Evolutionary conservation across 1,140 invertebrate genomes (phyloP), one percentile per base, ranked within the genome.

Genomic region (Araneus ventricosus): DNA sequence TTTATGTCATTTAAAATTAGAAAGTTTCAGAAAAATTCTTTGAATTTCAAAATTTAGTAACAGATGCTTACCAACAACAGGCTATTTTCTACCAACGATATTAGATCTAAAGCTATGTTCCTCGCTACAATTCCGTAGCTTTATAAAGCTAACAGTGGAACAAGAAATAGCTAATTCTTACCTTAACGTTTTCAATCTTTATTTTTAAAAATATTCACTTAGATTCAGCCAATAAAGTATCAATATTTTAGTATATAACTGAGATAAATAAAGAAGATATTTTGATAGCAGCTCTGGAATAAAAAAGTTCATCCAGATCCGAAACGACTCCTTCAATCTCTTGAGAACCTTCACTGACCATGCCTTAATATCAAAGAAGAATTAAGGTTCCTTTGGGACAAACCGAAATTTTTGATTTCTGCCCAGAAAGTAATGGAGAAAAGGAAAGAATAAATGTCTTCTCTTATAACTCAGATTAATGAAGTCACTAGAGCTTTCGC

Each of bases 381-480:
- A 75, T 75, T 75, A 75, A 75, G 30, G 70, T 75, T 34, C 34
- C 30, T 20, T 22, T 75, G 70, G 39, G 86, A 67, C 45, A 14
- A 67, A 37, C 61, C 24, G 41, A 88, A n/a, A 86, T 86, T 70
- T 70, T 92, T 86, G n/a, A 84, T 84, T 34, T 52, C 27, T 67
- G 57, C 70, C 82, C 39, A 27, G 34, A 22, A 80, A 52, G 70
- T 75, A 90, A 82, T 80, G 88, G 67, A 17, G 52, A 39, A 90
- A 90, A 82, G 67, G 59, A 82, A 80, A 52, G 57, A 63, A 59
- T 24, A 24, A 75, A n/a, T 90, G 45, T 63, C 34, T 82, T 67
- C 59, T 20, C 90, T 52, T 82, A 92, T 86, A 92, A 92, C 90
- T 92, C 63, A 85, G 82, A 86, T 92, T 92, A 92, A 92, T 92